phyloP scores from a whole-genome alignment of 2,113 vertebrate genomes.

The Heterotilapia buettikoferi region DNA sequence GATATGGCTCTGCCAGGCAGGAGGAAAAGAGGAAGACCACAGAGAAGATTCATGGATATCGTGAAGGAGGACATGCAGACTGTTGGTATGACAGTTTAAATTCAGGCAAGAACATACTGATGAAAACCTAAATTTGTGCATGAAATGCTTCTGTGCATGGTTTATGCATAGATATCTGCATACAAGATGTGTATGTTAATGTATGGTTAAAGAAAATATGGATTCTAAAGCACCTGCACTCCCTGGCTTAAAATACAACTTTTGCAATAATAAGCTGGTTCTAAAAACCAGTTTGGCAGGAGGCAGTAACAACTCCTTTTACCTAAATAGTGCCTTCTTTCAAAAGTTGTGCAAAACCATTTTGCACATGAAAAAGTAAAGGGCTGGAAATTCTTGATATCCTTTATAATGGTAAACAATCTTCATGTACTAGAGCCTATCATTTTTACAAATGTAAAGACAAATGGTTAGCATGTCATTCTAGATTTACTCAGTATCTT shows the following conservation, averaged over 20 bases:
- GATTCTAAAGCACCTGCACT: background rate
- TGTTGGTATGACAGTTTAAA: background rate
- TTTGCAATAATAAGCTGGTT: background rate
- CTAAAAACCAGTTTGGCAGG: background rate
- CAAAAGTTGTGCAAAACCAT: background rate
- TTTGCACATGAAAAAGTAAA: background rate
- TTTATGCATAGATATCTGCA: background rate
- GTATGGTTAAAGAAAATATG: background rate
- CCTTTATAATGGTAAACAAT: background rate
- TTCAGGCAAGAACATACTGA: background rate
- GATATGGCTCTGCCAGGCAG: background rate
- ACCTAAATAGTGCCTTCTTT: background rate
- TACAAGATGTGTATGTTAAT: background rate
- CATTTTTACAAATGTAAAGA: background rate
- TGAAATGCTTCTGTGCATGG: background rate
- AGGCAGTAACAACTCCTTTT: background rate
- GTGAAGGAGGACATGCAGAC: background rate
- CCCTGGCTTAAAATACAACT: background rate
- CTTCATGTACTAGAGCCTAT: background rate
- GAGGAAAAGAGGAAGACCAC: background rate
- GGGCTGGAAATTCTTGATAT: background rate
- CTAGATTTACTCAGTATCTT: background rate
- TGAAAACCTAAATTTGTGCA: background rate
- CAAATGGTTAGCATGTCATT: background rate
- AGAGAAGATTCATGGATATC: background rate